Evolutionary conservation across 64 coral and sea anemone genomes (phyloP), one percentile per base, ranked within the genome.

Genomic region (Pocillopora verrucosa): DNA sequence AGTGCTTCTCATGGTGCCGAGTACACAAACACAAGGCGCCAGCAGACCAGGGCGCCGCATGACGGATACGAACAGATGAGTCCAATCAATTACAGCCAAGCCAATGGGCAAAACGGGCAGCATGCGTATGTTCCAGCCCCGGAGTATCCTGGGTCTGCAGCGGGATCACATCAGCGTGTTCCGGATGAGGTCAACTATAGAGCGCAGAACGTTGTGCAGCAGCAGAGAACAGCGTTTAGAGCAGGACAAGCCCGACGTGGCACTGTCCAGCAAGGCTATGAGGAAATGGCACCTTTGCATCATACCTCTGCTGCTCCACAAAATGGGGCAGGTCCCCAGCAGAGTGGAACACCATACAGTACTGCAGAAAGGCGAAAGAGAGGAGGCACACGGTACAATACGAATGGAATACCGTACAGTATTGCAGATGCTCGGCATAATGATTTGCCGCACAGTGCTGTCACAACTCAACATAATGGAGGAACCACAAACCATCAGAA

Each of bases 161-260:
- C 82, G 15, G 70, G 17, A 37, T 72, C 37, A 68, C 65, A 85
- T 19, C 82, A 67, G 1, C 82, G 17, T 67, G 34, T 17, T 17
- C 17, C 15, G 7, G 61, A n/a, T 51, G 15, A 6, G 20, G 30
- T 61, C 26, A 67, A 38, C 12, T 36, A 83, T 36, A 16, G 35
- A 37, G 7, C 59, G 5, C 25, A 62, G 58, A 17, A 10, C 30
- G 77, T 35, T 16, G 25, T 22, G n/a, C 35, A 34, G n/a, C 35
- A 34, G 61, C 59, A 83, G 80, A 83, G 80, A 72, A 85, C 82
- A 85, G 19, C 64, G 57, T 72, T 56, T 38, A 70, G 36, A 72
- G 11, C 37, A 51, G 80, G 62, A 19, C 16, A 82, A 64, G 34
- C 35, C 60, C 79, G 64, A 59, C 16, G 16, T 16, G 15, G 19